These are phyloP conservation scores for Rotaria socialis DNA, from an alignment of 2,888 invertebrate genomes.

Conservation along the genomic window DNA sequence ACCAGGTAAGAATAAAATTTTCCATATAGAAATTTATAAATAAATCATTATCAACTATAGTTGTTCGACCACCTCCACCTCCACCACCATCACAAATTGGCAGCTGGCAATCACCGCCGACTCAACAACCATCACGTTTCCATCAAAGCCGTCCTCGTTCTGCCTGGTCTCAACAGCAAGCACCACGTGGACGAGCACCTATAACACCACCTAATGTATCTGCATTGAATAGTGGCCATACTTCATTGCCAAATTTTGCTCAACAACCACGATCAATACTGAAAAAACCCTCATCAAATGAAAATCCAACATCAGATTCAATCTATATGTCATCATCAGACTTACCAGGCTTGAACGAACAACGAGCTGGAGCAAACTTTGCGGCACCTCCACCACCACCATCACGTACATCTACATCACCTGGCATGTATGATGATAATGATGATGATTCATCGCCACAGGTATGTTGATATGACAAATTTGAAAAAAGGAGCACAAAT, in stretches of 20 bases:
- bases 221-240: neutral
- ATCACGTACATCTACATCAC: neutral
- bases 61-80: neutral
- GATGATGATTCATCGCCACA: constrained; percentile 30
- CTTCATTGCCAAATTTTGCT: neutral
- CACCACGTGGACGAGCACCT: neutral
- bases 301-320: neutral
- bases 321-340: neutral
- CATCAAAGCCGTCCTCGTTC: neutral
- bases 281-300: neutral
- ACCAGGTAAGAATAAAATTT: neutral
- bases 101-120: constrained; percentile 25
- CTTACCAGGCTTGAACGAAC: neutral
- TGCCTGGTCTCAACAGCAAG: neutral
- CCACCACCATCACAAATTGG: neutral
- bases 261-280: constrained; percentile 35
- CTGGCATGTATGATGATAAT: neutral
- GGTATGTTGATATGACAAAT: neutral
- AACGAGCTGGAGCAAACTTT: neutral
- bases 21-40: too few species aligned
- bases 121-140: constrained; percentile 22
- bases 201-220: neutral
- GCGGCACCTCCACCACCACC: neutral
- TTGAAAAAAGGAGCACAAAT: neutral
- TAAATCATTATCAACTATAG: neutral